These are phyloP conservation scores for Diploptera punctata DNA, from an alignment of 2,888 invertebrate species.

Conservation along the genomic window DNA sequence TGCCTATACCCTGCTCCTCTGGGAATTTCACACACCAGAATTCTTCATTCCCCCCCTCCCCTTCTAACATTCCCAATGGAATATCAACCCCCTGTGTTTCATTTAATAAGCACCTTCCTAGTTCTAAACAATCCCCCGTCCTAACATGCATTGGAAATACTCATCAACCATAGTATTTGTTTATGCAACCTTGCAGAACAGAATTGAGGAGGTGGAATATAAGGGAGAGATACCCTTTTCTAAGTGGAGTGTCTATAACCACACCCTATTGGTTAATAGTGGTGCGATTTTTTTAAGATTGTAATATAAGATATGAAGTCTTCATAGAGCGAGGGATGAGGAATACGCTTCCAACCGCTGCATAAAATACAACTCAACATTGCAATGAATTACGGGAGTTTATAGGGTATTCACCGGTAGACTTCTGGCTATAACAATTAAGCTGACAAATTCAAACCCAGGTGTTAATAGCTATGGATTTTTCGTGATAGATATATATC, in stretches of 20 bases:
- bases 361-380: too few relatives aligned
- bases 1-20: constrained; percentile 27
- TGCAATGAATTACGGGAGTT: too few relatives aligned
- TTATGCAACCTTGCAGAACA: constrained; percentile 28
- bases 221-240: neutral
- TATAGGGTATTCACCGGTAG: too few relatives aligned
- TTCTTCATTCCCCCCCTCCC: constrained; percentile 25
- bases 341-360: too few relatives aligned
- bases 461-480: too few relatives aligned
- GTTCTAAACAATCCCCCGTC: constrained; percentile 2
- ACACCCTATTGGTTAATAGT: constrained; percentile 12
- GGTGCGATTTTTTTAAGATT: neutral
- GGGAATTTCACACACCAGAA: constrained; percentile 27
- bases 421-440: too few relatives aligned
- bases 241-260: neutral
- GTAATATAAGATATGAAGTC: neutral
- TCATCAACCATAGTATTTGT: constrained; percentile 33
- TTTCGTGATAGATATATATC: too few relatives aligned
- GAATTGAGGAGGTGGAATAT: constrained; percentile 18
- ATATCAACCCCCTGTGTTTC: constrained; percentile 36
- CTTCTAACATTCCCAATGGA: constrained; percentile 31
- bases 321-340: too few relatives aligned
- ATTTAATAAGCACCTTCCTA: constrained; percentile 42
- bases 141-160: constrained; percentile 4
- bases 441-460: too few relatives aligned